phyloP scores from a whole-genome alignment of 2,797 vertebrate species.

The Spheniscus humboldti region DNA sequence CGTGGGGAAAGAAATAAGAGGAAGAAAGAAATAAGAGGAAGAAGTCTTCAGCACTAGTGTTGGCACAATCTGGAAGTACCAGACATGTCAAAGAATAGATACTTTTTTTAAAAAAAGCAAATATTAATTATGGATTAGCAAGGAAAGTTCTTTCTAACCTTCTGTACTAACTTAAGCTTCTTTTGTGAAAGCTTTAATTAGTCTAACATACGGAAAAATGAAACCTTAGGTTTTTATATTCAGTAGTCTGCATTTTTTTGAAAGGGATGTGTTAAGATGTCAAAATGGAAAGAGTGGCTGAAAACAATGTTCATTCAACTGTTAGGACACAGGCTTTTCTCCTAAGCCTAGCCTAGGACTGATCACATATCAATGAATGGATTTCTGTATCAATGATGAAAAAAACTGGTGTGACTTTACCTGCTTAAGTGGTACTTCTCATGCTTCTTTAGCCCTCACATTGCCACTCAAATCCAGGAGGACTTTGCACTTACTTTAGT shows the following conservation, averaged over 20 bases:
- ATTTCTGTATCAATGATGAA: neutral
- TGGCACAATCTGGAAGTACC: neutral
- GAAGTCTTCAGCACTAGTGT: neutral
- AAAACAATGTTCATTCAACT: neutral
- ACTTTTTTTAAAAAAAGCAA: neutral
- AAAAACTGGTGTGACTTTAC: neutral
- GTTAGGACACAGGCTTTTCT: neutral
- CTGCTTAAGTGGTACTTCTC: neutral
- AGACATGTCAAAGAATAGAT: neutral
- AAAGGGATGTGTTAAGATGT: neutral
- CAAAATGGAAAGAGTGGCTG: neutral
- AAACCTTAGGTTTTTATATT: neutral
- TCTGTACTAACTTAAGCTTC: neutral
- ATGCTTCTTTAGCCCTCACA: neutral
- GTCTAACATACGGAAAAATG: neutral
- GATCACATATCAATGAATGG: rapidly evolving
- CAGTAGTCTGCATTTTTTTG: neutral
- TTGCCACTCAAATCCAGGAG: neutral
- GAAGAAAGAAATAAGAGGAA: neutral
- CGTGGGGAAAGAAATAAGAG: neutral
- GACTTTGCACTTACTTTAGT: neutral
- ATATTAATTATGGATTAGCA: neutral
- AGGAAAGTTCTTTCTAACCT: neutral
- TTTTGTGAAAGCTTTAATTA: neutral
- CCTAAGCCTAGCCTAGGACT: neutral